Evolutionary conservation across 2,797 vertebrate species (phyloP).

Genomic region (Lerista edwardsae): DNA sequence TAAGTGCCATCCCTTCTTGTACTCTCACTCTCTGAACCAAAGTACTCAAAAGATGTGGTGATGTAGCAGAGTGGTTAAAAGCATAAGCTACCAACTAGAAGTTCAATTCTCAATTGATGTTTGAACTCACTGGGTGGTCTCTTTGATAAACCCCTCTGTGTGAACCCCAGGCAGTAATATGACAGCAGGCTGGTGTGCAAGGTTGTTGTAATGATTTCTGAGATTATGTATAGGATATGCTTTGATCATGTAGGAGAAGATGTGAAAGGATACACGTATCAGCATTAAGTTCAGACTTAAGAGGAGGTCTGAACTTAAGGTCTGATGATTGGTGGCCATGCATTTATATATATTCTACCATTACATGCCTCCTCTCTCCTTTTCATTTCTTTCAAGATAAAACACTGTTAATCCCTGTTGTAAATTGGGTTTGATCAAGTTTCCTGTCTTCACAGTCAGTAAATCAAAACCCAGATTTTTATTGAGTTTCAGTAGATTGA

Average conservation of each 20-base stretch:
- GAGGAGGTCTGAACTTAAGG: background rate
- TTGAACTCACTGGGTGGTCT: background rate
- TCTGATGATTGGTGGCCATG: background rate
- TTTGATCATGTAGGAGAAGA: too few species aligned
- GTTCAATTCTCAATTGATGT: background rate
- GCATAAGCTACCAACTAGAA: background rate
- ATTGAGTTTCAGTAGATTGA: background rate
- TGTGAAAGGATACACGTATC: too few species aligned
- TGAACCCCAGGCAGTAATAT: background rate
- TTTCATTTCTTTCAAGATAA: background rate
- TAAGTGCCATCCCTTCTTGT: background rate
- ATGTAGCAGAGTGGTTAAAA: background rate
- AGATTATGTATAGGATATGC: background rate
- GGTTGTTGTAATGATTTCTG: background rate
- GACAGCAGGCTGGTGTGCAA: background rate
- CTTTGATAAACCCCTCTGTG: background rate
- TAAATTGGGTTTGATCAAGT: too few species aligned
- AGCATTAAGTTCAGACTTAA: background rate
- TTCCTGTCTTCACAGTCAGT: background rate
- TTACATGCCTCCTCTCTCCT: background rate
- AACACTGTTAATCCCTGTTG: background rate
- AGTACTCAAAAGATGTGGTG: background rate
- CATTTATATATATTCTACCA: background rate
- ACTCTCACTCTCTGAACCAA: background rate
- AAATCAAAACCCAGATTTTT: background rate